phyloP scores from a whole-genome alignment of 2,888 invertebrate genomes.

The Himalopsyche tibetana region DNA sequence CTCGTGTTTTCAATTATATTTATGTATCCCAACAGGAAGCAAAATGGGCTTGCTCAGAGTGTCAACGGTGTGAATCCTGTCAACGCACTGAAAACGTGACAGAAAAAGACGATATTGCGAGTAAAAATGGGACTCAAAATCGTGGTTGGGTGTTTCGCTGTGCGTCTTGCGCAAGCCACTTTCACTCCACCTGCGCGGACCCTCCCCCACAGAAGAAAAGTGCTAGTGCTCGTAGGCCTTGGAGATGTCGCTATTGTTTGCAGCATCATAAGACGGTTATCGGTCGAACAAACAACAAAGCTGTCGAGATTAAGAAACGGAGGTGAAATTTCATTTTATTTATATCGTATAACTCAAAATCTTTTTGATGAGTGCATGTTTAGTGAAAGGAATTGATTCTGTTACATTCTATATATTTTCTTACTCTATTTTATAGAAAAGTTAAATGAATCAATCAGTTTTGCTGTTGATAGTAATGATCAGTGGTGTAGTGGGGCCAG shows the following conservation, averaged over 20 bases:
- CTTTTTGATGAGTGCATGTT: too few species aligned
- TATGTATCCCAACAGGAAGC: conserved; percentile 68
- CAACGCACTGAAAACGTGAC: conserved; percentile 65
- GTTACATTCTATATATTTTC: too few species aligned
- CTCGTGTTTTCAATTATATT: neutral
- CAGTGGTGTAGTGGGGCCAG: too few species aligned
- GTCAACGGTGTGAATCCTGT: conserved; percentile 71
- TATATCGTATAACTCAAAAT: too few species aligned
- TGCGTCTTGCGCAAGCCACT: conserved; percentile 69
- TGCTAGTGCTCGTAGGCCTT: conserved; percentile 64
- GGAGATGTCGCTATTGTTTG: conserved; percentile 63
- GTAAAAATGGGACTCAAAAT: neutral
- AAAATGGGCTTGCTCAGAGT: conserved; percentile 74
- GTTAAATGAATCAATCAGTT: too few species aligned
- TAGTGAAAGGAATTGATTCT: too few species aligned
- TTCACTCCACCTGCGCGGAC: conserved; percentile 70
- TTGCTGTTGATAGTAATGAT: too few species aligned
- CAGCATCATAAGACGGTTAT: conserved; percentile 57
- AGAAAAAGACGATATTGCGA: neutral
- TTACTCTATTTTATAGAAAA: too few species aligned
- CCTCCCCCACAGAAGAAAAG: conserved; percentile 67
- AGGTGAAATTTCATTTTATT: conserved; percentile 49
- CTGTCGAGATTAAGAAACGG: conserved; percentile 57
- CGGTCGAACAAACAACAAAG: conserved; percentile 55
- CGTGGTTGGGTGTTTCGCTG: conserved; percentile 71